Evolutionary conservation across 2,113 vertebrate genomes (phyloP), one percentile per base, ranked within the genome.

Genomic region (Dicaeum eximium): DNA sequence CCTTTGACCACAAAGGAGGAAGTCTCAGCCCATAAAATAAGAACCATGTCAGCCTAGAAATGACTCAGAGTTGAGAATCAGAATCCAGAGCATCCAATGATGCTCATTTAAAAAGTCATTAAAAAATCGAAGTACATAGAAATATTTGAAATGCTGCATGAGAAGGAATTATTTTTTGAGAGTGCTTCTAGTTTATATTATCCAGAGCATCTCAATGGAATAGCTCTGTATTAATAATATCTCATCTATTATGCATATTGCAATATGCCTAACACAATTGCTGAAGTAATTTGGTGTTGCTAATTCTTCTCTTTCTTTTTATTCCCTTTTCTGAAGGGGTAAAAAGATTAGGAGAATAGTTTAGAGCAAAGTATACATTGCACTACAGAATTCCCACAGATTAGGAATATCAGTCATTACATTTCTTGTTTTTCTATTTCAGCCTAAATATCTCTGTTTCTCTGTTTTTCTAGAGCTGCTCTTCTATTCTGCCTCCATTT

Each of bases 161-260:
- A 75, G 62, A 77, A 61, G 54, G 79, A 88, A 58, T 77, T 62
- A 54, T 79, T 82, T 95, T 88, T 73, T 65, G 58, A 54, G 72
- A 54, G 22, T 57, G 69, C 19, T 85, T 91, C 60, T 81, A 73
- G 48, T 84, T 97, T 95, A 50, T 92, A 53, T 93, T 86, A 93
- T 86, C 75, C 56, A 71, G 56, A 93, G 44, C 18, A 93, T 88
- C 85, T 96, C 92, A 53, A 16, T 70, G 90, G 93, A 97, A 66
- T 90, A 74, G 51, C 35, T 92, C 81, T 88, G 61, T 93, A 88
- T 96, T 96, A 96, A 93, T 92, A 92, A 95, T 94, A 90, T 73
- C 92, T 97, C 90, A 96, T 96, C 88, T 94, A 93, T 96, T 96
- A 95, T 96, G 93, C 57, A 97, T 95, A 88, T 90, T 94, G 85